Conservation (phyloP, 2,113 vertebrate species). For the Thryonomys swinderianus region DNA sequence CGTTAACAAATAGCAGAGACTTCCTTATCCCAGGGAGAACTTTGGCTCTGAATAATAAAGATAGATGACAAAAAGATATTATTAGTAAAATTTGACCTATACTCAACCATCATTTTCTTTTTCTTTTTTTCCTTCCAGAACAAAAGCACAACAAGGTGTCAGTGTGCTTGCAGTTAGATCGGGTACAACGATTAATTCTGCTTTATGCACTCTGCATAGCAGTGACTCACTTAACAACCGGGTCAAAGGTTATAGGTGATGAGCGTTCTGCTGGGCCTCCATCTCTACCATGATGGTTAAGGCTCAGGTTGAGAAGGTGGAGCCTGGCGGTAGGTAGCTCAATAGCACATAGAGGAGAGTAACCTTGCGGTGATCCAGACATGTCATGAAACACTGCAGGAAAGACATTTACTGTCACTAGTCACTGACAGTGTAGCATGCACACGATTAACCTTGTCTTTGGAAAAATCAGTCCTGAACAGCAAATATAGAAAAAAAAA, state of each 20-base stretch:
- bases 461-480: neutral
- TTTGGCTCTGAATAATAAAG: neutral
- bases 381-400: too few relatives aligned
- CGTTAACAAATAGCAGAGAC: neutral
- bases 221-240: neutral
- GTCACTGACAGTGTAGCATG: neutral
- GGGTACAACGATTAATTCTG: neutral
- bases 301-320: neutral
- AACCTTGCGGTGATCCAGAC: fast-evolving
- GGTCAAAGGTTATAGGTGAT: neutral
- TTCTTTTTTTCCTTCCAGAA: neutral
- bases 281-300: neutral
- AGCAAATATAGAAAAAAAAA: neutral
- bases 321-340: neutral
- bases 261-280: neutral
- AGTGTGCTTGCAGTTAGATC: neutral
- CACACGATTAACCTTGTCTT: neutral
- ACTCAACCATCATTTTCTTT: neutral
- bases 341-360: neutral
- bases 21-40: neutral
- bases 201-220: neutral
- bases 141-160: neutral
- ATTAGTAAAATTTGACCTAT: neutral
- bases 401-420: neutral
- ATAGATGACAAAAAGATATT: neutral